Conservation (phyloP, 2,888 invertebrate species). For the Callimorpha dominula region DNA sequence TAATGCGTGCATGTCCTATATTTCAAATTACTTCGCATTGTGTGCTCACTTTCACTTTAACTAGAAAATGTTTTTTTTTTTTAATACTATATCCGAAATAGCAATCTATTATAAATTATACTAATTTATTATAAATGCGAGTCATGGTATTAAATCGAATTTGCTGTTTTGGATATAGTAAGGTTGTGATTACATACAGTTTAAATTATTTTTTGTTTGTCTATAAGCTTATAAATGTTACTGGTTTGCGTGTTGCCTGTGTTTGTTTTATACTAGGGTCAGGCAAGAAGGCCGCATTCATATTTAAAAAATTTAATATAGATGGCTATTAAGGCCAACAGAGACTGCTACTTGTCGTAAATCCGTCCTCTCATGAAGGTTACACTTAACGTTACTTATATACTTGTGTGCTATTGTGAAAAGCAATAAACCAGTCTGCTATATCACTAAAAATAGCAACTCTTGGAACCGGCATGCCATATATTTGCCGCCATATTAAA, state of each 20-base stretch:
- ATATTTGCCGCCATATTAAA: neutral
- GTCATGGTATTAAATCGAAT: constrained; percentile 44
- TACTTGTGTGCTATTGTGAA: neutral
- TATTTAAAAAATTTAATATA: constrained; percentile 12
- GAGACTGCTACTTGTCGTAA: neutral
- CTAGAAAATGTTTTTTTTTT: constrained; percentile 30
- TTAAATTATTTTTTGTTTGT: constrained; percentile 57
- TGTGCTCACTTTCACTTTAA: constrained; percentile 31
- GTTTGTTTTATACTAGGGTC: constrained; percentile 17
- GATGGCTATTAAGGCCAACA: neutral
- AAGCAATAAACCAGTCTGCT: neutral
- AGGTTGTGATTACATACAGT: constrained; percentile 65
- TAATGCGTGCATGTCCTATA: neutral
- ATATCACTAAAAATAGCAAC: neutral
- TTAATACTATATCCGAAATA: constrained; percentile 54
- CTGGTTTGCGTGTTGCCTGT: constrained; percentile 16
- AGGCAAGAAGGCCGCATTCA: constrained; percentile 12
- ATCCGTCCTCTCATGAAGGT: neutral
- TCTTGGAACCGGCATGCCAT: neutral
- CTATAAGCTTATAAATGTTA: constrained; percentile 45
- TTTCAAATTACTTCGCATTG: neutral
- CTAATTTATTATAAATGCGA: constrained; percentile 35
- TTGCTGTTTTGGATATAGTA: constrained; percentile 58
- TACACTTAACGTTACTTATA: neutral
- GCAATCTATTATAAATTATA: constrained; percentile 44